A percentile compares a stretch with the other conserved stretches of the same genome.
These are phyloP conservation scores for Tapirus indicus DNA, from an alignment of 2,797 vertebrate genomes.

Conservation along the genomic window DNA sequence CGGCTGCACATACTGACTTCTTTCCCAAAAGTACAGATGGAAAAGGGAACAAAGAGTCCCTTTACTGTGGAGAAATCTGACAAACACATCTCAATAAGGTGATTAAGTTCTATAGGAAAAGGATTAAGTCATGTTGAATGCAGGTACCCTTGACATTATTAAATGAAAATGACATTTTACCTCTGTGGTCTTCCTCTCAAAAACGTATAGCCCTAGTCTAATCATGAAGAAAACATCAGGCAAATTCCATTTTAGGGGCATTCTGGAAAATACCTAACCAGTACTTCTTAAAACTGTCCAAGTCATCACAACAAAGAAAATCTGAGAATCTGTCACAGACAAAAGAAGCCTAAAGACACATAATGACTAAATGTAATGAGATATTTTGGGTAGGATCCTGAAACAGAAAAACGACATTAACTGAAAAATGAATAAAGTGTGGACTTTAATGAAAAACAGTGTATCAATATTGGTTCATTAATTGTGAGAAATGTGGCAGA, in stretches of 20 bases:
- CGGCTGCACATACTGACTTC: neutral
- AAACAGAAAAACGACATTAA: neutral
- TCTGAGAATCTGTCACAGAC: neutral
- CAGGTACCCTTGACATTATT: neutral
- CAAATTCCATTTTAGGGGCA: neutral
- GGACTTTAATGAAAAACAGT: neutral
- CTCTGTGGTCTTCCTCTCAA: neutral
- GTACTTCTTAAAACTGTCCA: neutral
- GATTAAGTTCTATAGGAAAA: neutral
- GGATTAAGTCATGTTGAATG: neutral
- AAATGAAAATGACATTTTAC: neutral
- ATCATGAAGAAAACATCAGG: neutral
- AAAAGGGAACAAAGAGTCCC: neutral
- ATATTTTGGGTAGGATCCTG: neutral
- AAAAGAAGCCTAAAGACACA: neutral
- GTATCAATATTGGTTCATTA: too few species aligned
- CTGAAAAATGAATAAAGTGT: neutral
- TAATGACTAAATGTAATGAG: neutral
- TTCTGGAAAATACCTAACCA: neutral
- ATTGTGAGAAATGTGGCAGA: neutral
- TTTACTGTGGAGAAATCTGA: neutral
- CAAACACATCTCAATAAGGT: neutral
- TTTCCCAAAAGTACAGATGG: neutral
- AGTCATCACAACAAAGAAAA: neutral
- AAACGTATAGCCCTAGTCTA: neutral